Evolutionary conservation across 2,797 vertebrate genomes (phyloP), one percentile per base, ranked within the genome.

Genomic region (Amblyopsis hoosieri): DNA sequence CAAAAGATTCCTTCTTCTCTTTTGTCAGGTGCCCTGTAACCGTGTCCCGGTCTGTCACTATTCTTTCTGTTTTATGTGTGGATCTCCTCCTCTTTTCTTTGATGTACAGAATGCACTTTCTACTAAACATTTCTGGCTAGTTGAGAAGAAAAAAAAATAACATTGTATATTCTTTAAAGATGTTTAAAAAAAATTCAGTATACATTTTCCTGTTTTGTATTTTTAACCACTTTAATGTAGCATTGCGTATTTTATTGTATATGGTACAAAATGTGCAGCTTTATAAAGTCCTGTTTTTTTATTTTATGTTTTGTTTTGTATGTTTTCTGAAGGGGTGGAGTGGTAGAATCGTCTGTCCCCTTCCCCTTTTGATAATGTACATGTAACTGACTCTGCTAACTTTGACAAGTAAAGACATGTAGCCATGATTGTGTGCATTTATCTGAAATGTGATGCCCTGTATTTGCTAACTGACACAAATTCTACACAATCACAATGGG

Each of bases 71-170:
- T 78, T 79, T 69, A 78, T 67, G 54, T 79, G 79, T 60, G 85
- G 84, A 84, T 85, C 84, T 90, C 83, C 90, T 90, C 90, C 85
- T 93, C 92, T 86, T 85, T 90, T 92, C 90, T 88, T 93, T 87
- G 92, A 91, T 89, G 87, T 85, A 93, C 91, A 91, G 91, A 94
- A 94, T 94, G 94, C 94, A 95, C 94, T 95, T 95, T 95, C 91
- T 87, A 92, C 91, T 94, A 93, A 93, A 92, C 94, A 92, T 86
- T 66, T 89, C 91, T 90, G 87, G 90, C 89, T 93, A 94, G 94
- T 88, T 89, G 88, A 87, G 83, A 86, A 87, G 83, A 84, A 89
- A 90, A 84, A 84, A 82, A 89, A 90, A 90, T 91, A 91, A 90
- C 89, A 88, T 88, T 91, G 92, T 90, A 89, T 90, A 89, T 92